A percentile compares a stretch with the other conserved stretches of the same genome.
These are phyloP conservation scores for Meloidogyne chitwoodi DNA, from an alignment of 1,140 invertebrate genomes.

Conservation along the genomic window DNA sequence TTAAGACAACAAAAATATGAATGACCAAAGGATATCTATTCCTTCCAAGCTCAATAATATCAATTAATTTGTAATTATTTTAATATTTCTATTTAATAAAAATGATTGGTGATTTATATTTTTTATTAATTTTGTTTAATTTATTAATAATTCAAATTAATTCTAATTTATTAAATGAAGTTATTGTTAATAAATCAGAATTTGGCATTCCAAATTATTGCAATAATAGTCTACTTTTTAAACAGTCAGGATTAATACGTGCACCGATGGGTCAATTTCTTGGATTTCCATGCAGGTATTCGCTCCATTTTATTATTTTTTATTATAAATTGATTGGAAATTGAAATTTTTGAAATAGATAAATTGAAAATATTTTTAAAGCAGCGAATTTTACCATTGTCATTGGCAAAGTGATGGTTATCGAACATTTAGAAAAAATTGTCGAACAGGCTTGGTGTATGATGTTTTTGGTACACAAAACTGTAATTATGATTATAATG, in stretches of 20 bases:
- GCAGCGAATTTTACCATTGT: constrained; percentile 56
- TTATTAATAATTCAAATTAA: not conserved
- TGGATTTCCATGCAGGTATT: constrained; percentile 47
- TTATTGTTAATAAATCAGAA: constrained; percentile 29
- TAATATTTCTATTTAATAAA: too few relatives aligned
- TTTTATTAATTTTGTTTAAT: not conserved
- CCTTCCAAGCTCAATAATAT: too few relatives aligned
- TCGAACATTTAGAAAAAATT: constrained; percentile 52
- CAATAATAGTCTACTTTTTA: constrained; percentile 40
- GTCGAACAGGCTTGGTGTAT: constrained; percentile 52
- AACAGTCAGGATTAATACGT: constrained; percentile 36
- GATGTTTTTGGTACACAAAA: constrained; percentile 56
- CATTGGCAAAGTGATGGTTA: constrained; percentile 58
- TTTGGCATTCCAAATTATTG: constrained; percentile 46
- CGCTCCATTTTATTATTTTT: not conserved
- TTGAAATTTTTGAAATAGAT: too few relatives aligned
- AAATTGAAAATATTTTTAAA: too few relatives aligned
- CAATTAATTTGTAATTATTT: too few relatives aligned
- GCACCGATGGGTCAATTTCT: constrained; percentile 55
- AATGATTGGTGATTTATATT: not conserved
- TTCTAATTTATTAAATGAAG: not conserved
- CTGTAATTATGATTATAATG: constrained; percentile 60
- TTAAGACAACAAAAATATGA: not conserved
- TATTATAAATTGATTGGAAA: too few relatives aligned
- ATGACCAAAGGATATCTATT: too few relatives aligned